Base-by-base conservation (phyloP, 1,140 invertebrate genomes). In the Vanessa atalanta region DNA sequence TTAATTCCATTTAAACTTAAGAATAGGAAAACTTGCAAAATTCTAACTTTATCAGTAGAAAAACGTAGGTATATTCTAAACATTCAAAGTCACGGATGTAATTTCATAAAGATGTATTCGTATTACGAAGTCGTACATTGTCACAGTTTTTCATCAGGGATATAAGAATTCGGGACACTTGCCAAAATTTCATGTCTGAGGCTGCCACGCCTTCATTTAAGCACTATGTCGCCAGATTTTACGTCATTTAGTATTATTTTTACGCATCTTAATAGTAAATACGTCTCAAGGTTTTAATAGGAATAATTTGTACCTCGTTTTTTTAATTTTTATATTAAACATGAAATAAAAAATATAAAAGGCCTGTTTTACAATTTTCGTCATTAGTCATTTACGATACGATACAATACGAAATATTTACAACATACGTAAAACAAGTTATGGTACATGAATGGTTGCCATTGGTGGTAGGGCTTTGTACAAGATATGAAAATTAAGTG, bases 231-330 rank as follows among this genome's bases (percentile, higher is more conserved):
- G 65, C 65, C 65, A 67, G 20, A n/a, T 57, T 69, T 70, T 64
- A 70, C 73, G 73, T 75, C 73, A 70, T 65, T 68, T 31, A 15
- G 31, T 55, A 50, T 70, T 75, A 70, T 70, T 75, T 75, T 66
- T 70, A 75, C 67, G 73, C 16, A 31, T 66, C 70, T 14, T 16
- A 26, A 70, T 75, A 75, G 73, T 75, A 75, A 75, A 75, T 61
- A 75, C 63, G 23, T 50, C 50, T n/a, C 16, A 70, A 70, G 60
- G 14, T 51, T 55, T 72, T 50, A 72, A 72, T 72, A 48, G 53
- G 63, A 65, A 66, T 37, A 31, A 2, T 37, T 67, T 66, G 37
- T 64, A 47, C 13, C 11, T 26, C 31, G 55, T 57, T 7, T 23
- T 57, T 20, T 12, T 26, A 43, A 9, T 43, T 3, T 43, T 43